Base-by-base conservation (phyloP, 2,797 vertebrate species). In the Tarsius wallacei region DNA sequence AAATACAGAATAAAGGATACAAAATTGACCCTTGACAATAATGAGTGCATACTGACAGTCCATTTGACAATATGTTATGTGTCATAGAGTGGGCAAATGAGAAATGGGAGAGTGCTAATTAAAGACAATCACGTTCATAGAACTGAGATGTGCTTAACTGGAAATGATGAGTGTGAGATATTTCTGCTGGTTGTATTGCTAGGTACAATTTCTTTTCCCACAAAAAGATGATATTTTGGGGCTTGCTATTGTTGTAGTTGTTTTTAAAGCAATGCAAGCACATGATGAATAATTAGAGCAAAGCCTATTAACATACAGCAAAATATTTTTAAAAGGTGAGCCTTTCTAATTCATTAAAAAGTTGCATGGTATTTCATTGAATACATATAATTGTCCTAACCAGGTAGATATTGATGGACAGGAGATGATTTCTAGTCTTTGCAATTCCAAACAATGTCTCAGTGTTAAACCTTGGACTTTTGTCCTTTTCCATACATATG, bases 401-500 rank as follows among this genome's bases (percentile, higher is more conserved):
- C 19, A 42, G 16, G 31, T 17, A 42, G n/a, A 28, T 26, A 22
- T 2, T 42, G 70, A 47, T 19, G 11, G 36, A 16, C 7, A 2
- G 14, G 42, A n/a, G 21, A 22, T 16, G 1, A 14, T 49, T 59
- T 76, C 22, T 82, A 28, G 51, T 33, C 17, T 5, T 53, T 28
- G 8, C 4, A 4, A 42, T 17, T 51, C 26, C 26, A 5, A 26
- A 51, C 42, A 70, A 7, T 1, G 12, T 10, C 11, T 31, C 47
- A 17, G 0, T 15, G 5, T 3, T 4, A 0, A 9, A 26, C 15
- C 53, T 1, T 47, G 10, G 28, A 1, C 5, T 1, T 0, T 13
- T 0, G 8, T 24, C 6, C 26, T 57, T 13, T 47, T 24, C 31
- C 7, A 10, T 2, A 6, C 47, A 21, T 33, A 12, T 47, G 24